Conservation (phyloP, 1,140 invertebrate species). For the Ruditapes philippinarum region DNA sequence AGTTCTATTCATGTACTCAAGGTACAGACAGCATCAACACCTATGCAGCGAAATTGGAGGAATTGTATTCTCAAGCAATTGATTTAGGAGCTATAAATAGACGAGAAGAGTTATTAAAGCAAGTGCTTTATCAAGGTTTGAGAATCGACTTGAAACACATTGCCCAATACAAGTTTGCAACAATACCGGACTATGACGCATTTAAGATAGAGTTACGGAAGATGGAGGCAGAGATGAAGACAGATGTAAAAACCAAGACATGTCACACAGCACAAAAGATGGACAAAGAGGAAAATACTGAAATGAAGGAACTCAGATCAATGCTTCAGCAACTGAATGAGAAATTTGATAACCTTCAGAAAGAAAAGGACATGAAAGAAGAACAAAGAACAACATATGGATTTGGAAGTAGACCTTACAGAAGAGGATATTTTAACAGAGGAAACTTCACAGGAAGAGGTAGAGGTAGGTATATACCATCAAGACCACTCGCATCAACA, state of each 20-base stretch:
- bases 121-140: conserved; percentile 9
- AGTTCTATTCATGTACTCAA: conserved; percentile 27
- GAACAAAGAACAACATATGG: too few species aligned
- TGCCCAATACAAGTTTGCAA: conserved; percentile 13
- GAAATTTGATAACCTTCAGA: not conserved
- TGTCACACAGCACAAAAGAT: too few species aligned
- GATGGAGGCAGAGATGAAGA: too few species aligned
- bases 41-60: not conserved
- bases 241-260: too few species aligned
- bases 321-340: not conserved
- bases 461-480: not conserved
- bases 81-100: not conserved
- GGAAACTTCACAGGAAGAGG: not conserved
- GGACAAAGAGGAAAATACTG: not conserved
- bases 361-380: conserved; percentile 6
- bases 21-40: not conserved
- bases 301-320: too few species aligned
- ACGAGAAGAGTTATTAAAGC: not conserved
- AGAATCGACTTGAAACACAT: conserved; percentile 9
- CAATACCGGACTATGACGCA: not conserved
- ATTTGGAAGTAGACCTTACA: too few species aligned
- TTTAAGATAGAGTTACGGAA: conserved; percentile 35
- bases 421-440: not conserved
- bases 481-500: not conserved
- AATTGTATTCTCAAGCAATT: not conserved